Base-by-base conservation (phyloP, 1,140 invertebrate species). In the Tetramorium simillimum region DNA sequence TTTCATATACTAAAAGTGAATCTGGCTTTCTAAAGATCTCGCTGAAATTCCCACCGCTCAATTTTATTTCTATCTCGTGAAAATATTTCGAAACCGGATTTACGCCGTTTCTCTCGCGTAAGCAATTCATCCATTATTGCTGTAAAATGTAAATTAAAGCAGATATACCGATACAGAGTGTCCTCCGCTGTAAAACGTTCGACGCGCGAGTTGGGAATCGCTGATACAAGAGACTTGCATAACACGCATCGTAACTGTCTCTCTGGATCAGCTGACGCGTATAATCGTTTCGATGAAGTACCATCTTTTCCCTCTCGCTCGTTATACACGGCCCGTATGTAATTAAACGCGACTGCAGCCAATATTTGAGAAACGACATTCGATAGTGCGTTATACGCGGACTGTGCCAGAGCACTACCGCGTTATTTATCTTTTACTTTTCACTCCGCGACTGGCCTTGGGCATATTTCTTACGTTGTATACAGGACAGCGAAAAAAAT, bases 201-300 rank as follows among this genome's bases (percentile, higher is more conserved):
- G 24, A n/a, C n/a, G n/a, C 49, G 24, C 28, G 14, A 46, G 60
- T 86, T 78, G 75, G 43, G 75, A 46, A 58, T 82, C 63, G 63
- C 51, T 78, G 77, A 24, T 53, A 40, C 10, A 10, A 0, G 16
- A 51, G 18, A 70, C 28, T 87, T 78, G 72, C 77, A 28, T 85
- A 90, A 87, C 9, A 18, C 70, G 24, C 18, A 28, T 63, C 49
- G 49, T 73, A 86, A 86, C 77, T 69, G 53, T 60, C 53, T 60
- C 60, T 88, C 65, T 40, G 12, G 63, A 85, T 88, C 75, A 70
- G 58, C 73, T 85, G 73, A 87, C 58, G 40, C 53, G 53, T 14
- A 77, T 69, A 58, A 84, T 63, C 33, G 56, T 82, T 87, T 72
- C 62, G 33, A 86, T 75, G 62, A 88, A 86, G 78, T 73, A 76